Percentiles rank a stretch among this genome's conserved stretches.
Evolutionary conservation across 1,140 invertebrate species (phyloP).

Genomic region (Aphelinus atriplicis): DNA sequence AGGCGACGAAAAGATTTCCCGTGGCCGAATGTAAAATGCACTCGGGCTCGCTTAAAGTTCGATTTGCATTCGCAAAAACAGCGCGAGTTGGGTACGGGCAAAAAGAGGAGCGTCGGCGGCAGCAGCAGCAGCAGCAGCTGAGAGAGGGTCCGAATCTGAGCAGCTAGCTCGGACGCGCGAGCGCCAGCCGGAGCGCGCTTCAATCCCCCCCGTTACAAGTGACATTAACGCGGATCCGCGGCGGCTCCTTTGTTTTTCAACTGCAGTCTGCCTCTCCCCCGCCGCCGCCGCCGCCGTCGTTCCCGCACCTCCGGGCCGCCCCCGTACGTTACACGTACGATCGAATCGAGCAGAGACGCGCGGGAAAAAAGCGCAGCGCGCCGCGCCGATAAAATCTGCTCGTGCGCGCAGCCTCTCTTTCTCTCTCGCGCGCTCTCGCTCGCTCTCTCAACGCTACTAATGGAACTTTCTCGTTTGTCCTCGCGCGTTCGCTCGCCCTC

Average conservation of each 20-base stretch:
- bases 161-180: background rate
- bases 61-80: constrained; percentile 35
- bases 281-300: background rate
- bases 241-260: constrained; percentile 34
- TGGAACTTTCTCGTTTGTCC: constrained; percentile 57
- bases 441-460: constrained; percentile 49
- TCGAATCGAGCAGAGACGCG: constrained; percentile 35
- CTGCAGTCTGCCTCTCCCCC: background rate
- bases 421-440: constrained; percentile 26
- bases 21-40: background rate
- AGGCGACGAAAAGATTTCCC: too few species aligned
- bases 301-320: too few species aligned
- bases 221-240: constrained; percentile 32
- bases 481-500: background rate
- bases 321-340: background rate
- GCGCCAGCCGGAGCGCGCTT: background rate
- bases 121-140: background rate
- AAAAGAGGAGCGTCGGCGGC: background rate
- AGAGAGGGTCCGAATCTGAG: constrained; percentile 1
- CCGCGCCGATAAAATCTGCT: constrained; percentile 34
- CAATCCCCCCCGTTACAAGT: constrained; percentile 1
- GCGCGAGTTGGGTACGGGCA: background rate
- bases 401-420: constrained; percentile 1
- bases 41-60: constrained; percentile 1
- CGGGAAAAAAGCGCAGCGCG: constrained; percentile 21